These are phyloP conservation scores for Fringilla coelebs DNA, from an alignment of 2,797 vertebrate genomes.

Conservation along the genomic window DNA sequence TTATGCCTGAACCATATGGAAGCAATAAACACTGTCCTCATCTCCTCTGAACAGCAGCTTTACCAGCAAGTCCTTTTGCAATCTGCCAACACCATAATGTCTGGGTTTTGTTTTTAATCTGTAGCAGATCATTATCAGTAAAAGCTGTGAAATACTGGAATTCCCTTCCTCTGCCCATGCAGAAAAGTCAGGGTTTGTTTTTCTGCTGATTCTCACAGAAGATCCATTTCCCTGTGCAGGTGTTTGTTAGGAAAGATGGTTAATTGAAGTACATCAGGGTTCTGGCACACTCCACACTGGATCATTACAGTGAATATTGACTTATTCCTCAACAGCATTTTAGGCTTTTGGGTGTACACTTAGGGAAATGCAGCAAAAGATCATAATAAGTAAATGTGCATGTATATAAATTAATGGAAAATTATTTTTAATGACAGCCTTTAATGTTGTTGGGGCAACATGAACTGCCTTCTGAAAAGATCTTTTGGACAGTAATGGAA, in stretches of 20 bases:
- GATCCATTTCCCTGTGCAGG: not conserved
- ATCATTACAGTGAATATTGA: not conserved
- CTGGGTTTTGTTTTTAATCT: slow-evolving; percentile 52
- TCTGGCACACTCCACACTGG: not conserved
- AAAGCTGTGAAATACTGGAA: slow-evolving; percentile 56
- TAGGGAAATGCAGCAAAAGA: not conserved
- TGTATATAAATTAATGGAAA: slow-evolving; percentile 35
- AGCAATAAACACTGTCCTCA: slow-evolving; percentile 46
- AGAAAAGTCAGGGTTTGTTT: not conserved
- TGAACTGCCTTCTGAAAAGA: not conserved
- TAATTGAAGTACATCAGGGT: not conserved
- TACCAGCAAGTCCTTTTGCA: slow-evolving; percentile 61
- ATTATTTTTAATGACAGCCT: slow-evolving; percentile 22
- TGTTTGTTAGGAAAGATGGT: not conserved
- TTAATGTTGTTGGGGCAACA: not conserved
- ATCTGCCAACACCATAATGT: slow-evolving; percentile 58
- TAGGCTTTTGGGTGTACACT: not conserved
- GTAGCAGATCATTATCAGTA: slow-evolving; percentile 50
- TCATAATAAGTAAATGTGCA: not conserved
- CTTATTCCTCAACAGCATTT: not conserved
- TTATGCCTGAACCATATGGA: slow-evolving; percentile 49
- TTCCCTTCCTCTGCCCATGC: not conserved
- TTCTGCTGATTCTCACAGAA: not conserved
- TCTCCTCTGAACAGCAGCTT: slow-evolving; percentile 57
- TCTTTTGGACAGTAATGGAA: slow-evolving; percentile 41